phyloP scores from a whole-genome alignment of 2,113 vertebrate species.

The Casuarius casuarius region DNA sequence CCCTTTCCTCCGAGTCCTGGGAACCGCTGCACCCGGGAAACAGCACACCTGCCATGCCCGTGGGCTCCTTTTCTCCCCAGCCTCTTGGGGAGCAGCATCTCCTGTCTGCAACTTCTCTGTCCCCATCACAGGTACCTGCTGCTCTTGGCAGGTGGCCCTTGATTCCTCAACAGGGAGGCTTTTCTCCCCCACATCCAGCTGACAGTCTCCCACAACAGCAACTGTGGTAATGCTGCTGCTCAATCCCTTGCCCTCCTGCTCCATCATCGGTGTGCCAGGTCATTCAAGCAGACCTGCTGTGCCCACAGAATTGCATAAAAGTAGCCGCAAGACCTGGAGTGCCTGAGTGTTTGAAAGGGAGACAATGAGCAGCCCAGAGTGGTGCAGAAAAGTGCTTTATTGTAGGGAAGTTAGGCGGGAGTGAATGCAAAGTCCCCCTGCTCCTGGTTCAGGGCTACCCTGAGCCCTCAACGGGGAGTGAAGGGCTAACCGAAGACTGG shows the following conservation, averaged over 20 bases:
- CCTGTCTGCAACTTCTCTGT: background rate
- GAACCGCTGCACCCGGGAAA: background rate
- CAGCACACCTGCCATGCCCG: background rate
- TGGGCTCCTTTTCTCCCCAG: no score
- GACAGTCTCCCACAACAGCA: background rate
- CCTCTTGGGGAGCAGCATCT: background rate
- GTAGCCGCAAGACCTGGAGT: background rate
- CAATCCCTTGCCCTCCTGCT: background rate
- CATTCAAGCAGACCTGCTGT: background rate
- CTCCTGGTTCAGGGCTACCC: background rate
- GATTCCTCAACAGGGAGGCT: background rate
- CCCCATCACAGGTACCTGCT: background rate
- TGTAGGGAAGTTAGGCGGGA: constrained; percentile 83
- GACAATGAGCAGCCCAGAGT: background rate
- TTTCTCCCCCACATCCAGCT: background rate
- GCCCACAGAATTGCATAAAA: no score
- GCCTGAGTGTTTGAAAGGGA: background rate
- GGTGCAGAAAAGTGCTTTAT: constrained; percentile 78
- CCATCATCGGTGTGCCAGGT: background rate
- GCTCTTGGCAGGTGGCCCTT: background rate
- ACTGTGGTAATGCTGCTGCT: background rate
- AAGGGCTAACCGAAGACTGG: no score
- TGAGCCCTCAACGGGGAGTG: no score
- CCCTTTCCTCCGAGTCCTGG: background rate
- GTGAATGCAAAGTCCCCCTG: background rate